These are phyloP conservation scores for Nomada ferruginata DNA, from an alignment of 2,888 invertebrate genomes.

Conservation along the genomic window DNA sequence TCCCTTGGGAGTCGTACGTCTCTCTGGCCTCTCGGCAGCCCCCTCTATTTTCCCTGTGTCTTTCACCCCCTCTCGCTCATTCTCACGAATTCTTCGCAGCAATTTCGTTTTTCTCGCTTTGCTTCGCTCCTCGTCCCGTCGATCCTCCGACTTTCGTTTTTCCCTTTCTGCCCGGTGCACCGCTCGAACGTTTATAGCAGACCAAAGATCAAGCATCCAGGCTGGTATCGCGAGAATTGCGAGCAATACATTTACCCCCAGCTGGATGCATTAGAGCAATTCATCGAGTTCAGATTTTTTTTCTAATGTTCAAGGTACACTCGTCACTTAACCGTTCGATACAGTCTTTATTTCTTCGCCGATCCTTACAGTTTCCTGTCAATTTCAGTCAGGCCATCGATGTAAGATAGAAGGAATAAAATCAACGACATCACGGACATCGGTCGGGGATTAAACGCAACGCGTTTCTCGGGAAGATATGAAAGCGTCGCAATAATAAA, in stretches of 20 bases:
- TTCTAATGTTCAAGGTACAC: background rate
- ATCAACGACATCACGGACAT: background rate
- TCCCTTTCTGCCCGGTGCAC: background rate
- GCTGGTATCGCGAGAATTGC: too few species aligned
- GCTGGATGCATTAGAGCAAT: slow-evolving; percentile 16
- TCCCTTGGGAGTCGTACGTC: slow-evolving; percentile 78
- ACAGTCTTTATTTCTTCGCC: too few species aligned
- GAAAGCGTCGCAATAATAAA: slow-evolving; percentile 38
- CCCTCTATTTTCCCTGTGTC: slow-evolving; percentile 50
- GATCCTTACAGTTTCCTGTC: background rate
- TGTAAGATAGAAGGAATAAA: background rate
- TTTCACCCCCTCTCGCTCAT: slow-evolving; percentile 31
- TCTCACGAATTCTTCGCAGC: slow-evolving; percentile 10
- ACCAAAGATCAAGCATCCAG: slow-evolving; percentile 19
- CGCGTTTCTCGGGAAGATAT: slow-evolving; percentile 35
- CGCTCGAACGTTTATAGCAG: slow-evolving; percentile 3
- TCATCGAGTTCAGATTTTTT: background rate
- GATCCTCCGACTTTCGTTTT: background rate
- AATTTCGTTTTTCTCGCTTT: background rate
- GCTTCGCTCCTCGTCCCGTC: background rate
- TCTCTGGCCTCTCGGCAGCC: slow-evolving; percentile 66
- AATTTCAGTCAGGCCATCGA: background rate
- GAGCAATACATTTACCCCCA: too few species aligned
- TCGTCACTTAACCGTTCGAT: too few species aligned
- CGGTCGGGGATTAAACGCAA: slow-evolving; percentile 16